Conservation (phyloP, 2,797 vertebrate species). For the Parambassis ranga region DNA sequence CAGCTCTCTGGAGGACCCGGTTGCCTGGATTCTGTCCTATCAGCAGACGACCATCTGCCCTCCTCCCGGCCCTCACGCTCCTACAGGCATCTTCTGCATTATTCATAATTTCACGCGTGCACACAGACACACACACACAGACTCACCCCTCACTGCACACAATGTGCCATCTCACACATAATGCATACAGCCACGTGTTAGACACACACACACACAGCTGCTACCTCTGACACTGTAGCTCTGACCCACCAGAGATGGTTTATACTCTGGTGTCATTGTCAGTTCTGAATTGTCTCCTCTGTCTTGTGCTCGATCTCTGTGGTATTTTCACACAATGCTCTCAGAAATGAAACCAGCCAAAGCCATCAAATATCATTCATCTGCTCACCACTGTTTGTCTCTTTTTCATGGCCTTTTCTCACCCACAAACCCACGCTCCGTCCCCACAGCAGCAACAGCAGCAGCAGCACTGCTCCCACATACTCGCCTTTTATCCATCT, state of each 20-base stretch:
- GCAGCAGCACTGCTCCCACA: conserved; percentile 19
- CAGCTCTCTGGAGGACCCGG: conserved; percentile 65
- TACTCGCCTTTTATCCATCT: conserved; percentile 20
- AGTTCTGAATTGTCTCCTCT: conserved; percentile 43
- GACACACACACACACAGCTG: conserved; percentile 27
- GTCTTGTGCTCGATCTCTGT: conserved; percentile 39
- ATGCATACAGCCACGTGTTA: conserved; percentile 36
- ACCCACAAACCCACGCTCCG: not conserved
- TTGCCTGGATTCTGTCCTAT: conserved; percentile 68
- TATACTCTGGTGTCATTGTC: conserved; percentile 49
- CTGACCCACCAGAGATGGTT: conserved; percentile 51
- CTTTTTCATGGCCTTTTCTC: conserved; percentile 21
- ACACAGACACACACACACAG: conserved; percentile 12
- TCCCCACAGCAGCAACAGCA: conserved; percentile 9
- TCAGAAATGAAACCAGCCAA: conserved; percentile 34
- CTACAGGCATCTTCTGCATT: conserved; percentile 68
- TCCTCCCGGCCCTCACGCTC: conserved; percentile 59
- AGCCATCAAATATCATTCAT: conserved; percentile 55
- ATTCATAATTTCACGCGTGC: conserved; percentile 59
- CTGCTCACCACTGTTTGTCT: conserved; percentile 9
- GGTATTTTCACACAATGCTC: conserved; percentile 49
- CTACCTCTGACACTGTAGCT: conserved; percentile 36
- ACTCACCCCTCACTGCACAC: conserved; percentile 15
- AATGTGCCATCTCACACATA: conserved; percentile 33
- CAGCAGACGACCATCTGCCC: conserved; percentile 73